These are phyloP conservation scores for Saimiri boliviensis DNA, from an alignment of 2,113 vertebrate genomes.

Conservation along the genomic window DNA sequence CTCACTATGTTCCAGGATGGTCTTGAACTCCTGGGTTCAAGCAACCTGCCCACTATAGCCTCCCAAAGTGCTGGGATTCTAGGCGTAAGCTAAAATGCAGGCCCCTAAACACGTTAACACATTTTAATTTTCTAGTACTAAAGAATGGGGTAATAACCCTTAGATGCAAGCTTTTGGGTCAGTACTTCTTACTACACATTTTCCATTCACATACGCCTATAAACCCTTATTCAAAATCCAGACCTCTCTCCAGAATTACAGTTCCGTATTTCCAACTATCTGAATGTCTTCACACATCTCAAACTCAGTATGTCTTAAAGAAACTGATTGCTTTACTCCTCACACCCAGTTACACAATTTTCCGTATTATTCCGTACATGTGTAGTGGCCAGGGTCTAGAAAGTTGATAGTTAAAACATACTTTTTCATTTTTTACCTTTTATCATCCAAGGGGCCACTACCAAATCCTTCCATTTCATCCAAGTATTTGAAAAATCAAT, in stretches of 20 bases:
- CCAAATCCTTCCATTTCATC: background rate
- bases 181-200: background rate
- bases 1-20: no score
- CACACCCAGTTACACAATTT: background rate
- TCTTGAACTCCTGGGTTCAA: no score
- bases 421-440: background rate
- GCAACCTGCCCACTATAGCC: no score
- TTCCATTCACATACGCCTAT: background rate
- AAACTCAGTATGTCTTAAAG: background rate
- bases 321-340: background rate
- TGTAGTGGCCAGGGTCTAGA: background rate
- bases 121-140: slow-evolving; percentile 50
- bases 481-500: background rate
- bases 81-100: no score
- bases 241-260: background rate
- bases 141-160: background rate
- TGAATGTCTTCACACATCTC: background rate
- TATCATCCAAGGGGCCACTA: background rate
- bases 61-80: no score
- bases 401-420: background rate
- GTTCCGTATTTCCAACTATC: background rate
- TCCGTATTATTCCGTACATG: background rate
- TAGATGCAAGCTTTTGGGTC: background rate
- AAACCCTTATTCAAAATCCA: background rate
- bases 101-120: background rate